phyloP scores from a whole-genome alignment of 1,140 invertebrate species.

The Brachionus angularis region DNA sequence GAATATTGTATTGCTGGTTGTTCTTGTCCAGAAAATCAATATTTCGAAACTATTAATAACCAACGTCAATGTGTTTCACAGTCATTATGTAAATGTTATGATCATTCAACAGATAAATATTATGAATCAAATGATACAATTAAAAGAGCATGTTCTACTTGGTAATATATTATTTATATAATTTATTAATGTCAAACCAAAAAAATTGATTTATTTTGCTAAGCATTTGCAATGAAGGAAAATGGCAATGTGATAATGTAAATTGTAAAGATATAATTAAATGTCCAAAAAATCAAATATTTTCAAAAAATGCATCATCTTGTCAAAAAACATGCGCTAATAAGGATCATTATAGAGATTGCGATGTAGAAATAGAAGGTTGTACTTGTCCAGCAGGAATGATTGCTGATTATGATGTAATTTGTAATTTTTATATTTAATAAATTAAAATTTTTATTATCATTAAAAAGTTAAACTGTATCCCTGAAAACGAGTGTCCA shows the following conservation, averaged over 20 bases:
- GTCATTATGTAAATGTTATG: conserved; percentile 28
- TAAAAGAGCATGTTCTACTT: conserved; percentile 26
- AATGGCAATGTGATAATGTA: conserved; percentile 45
- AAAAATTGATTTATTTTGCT: neutral
- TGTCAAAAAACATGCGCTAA: conserved; percentile 44
- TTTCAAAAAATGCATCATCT: conserved; percentile 32
- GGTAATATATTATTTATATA: conserved; percentile 28
- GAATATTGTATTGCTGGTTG: conserved; percentile 40
- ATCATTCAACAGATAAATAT: neutral
- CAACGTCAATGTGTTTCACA: conserved; percentile 21
- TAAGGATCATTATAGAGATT: conserved; percentile 27
- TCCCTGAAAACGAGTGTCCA: conserved; percentile 2
- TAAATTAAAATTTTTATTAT: neutral
- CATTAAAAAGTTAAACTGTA: neutral
- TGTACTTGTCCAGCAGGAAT: conserved; percentile 42
- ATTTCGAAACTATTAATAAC: conserved; percentile 13
- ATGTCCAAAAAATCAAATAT: conserved; percentile 45
- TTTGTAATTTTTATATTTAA: neutral
- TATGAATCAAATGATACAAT: conserved; percentile 4
- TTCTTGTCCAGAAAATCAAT: conserved; percentile 12
- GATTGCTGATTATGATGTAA: conserved; percentile 33
- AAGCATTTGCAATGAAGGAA: conserved; percentile 44
- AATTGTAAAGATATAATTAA: conserved; percentile 43
- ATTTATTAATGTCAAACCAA: too few species aligned
- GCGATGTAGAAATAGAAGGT: conserved; percentile 13